Evolutionary conservation across 64 coral and sea anemone genomes (phyloP), one percentile per base, ranked within the genome.

Genomic region (Montipora capricornis): DNA sequence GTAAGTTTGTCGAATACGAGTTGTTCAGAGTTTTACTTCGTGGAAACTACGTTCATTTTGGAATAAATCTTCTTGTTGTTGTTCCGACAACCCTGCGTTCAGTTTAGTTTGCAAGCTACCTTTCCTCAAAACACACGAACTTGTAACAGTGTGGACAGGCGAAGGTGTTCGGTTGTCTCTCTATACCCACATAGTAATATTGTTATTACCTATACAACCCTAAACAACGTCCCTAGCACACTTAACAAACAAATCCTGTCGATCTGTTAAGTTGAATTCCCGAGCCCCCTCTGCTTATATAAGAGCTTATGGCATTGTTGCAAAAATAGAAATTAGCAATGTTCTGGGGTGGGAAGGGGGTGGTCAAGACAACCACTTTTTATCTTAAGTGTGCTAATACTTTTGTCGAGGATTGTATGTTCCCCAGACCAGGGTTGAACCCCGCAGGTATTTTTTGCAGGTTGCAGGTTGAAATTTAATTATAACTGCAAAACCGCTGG

Each of bases 341-440:
- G 73, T 75, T 75, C 14, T 75, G 29, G 73, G 73, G 24, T 75
- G 73, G 73, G 73, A 75, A 75, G 26, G 68, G 47, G 70, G 68
- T 75, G 85, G 68, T 88, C 85, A 51, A 75, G 48, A 88, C 85
- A 88, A 88, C 85, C 85, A 88, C 26, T 88, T 88, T 88, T 53
- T 74, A 87, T 74, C 22, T 87, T 87, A 74, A 87, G 68, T 74
- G 84, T 87, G 47, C 84, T 74, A 74, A 87, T 49, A 74, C 66
- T 87, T 87, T 87, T 87, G 64, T 74, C 84, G 11, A 87, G 84
- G 67, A 74, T 87, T 87, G 29, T 87, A 74, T 75, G 67, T 87
- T 73, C 68, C 83, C 83, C 83, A 20, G 70, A 74, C n/a, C 20
- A 22, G 70, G 70, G n/a, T 20, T 74, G 70, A 24, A 74, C 24